Conservation (phyloP, 2,113 vertebrate genomes). For the Mionectes macconnelli region DNA sequence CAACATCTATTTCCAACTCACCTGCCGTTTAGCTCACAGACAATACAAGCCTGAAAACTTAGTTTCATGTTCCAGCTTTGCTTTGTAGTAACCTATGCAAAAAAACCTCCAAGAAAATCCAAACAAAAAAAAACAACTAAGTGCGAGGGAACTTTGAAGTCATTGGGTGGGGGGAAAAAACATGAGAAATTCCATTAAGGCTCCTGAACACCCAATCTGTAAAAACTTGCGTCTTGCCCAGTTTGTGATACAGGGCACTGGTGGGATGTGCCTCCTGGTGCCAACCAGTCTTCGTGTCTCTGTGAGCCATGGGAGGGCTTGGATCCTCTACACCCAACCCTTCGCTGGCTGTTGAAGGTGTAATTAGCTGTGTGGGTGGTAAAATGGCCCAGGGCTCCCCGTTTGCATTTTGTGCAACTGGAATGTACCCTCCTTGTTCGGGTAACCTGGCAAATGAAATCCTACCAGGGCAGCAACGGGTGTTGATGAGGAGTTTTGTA, state of each 20-base stretch:
- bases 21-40: not conserved
- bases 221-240: not conserved
- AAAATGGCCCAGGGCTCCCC: constrained; percentile 31
- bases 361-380: constrained; percentile 63
- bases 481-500: constrained; percentile 57
- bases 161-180: fast-evolving
- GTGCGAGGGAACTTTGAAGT: not conserved
- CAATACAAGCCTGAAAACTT: constrained; percentile 36
- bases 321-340: constrained; percentile 49
- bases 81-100: not conserved
- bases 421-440: constrained; percentile 30
- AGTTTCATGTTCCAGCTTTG: not conserved
- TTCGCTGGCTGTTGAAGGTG: not conserved
- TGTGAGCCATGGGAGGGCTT: constrained; percentile 41
- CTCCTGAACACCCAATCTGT: not conserved
- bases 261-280: not conserved
- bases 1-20: not conserved
- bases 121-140: too few relatives aligned
- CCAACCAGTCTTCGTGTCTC: constrained; percentile 51
- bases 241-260: not conserved
- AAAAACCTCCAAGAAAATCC: not conserved
- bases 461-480: not conserved
- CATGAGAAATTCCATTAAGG: not conserved
- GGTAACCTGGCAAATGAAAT: constrained; percentile 55
- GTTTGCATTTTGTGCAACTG: constrained; percentile 57